Percentiles rank a stretch among this genome's conserved stretches.
Conservation (phyloP, 2,797 vertebrate species). For the Sparidentex hasta region DNA sequence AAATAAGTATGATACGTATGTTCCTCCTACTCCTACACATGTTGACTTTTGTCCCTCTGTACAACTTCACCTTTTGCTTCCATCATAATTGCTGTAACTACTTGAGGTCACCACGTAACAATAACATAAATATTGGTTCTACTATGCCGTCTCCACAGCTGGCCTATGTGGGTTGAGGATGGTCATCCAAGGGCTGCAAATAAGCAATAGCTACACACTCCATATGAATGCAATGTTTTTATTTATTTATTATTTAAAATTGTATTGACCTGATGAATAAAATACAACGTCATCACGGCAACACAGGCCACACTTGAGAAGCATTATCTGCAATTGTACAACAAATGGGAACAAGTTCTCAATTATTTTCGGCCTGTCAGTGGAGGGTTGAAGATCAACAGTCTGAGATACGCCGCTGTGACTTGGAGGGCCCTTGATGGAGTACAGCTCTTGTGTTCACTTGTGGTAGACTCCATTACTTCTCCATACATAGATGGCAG, state of each 20-base stretch:
- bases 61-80: too few species aligned
- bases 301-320: background rate
- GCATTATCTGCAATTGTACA: background rate
- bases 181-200: background rate
- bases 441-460: slow-evolving; percentile 73
- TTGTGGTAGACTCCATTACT: slow-evolving; percentile 78
- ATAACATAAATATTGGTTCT: too few species aligned
- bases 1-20: too few species aligned
- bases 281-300: background rate
- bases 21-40: too few species aligned
- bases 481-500: slow-evolving; percentile 72
- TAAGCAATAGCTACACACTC: background rate
- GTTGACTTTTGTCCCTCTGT: too few species aligned
- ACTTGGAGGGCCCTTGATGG: slow-evolving; percentile 67
- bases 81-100: too few species aligned
- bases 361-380: background rate
- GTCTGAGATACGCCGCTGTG: slow-evolving; percentile 39
- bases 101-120: too few species aligned
- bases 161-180: too few species aligned
- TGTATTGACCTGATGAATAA: too few species aligned
- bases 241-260: too few species aligned
- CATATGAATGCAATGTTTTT: too few species aligned
- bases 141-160: too few species aligned
- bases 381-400: slow-evolving; percentile 48
- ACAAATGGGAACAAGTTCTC: background rate